Evolutionary conservation across 2,888 invertebrate species (phyloP), one percentile per base, ranked within the genome.

Genomic region (Macrosiphum euphorbiae): DNA sequence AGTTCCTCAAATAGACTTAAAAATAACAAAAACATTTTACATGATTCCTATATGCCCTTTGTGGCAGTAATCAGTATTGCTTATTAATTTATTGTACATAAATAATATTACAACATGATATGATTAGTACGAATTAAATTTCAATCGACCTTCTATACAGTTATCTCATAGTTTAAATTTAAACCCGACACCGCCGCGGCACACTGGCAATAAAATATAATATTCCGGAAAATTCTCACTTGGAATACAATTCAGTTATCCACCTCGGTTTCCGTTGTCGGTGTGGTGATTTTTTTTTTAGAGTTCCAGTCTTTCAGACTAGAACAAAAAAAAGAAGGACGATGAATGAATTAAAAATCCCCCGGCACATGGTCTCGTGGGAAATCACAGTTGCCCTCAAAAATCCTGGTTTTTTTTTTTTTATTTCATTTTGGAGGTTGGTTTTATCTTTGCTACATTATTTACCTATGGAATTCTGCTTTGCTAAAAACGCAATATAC

Each of bases 341-440:
- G 94, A 94, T 86, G 94, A 94, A 94, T 94, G 94, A 94, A 94
- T 94, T 94, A 94, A 94, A 94, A 94, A 94, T 94, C 94, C 94
- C 90, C 13, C 85, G 86, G 86, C 90, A 90, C 94, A 50, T 44
- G 86, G 94, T 86, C 94, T 90, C 94, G 94, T 94, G 94, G 94
- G 94, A 94, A 94, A 94, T 94, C 94, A 94, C 94, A 94, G 94
- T 94, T 90, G 94, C 90, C 87, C 90, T 41, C 61, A 50, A 93
- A 93, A 90, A 90, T 61, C 50, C 35, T 13, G 67, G 87, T 41
- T 52, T 47, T 55, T 78, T 92, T 87, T 61, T 92, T 92, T 94
- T 90, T 61, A 90, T 94, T 94, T 90, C 85, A 90, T 94, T 94
- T 94, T n/a, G 90, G 61, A 94, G 94, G 94, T 94, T 41, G 86